These are phyloP conservation scores for Allacma fusca DNA, from an alignment of 2,888 invertebrate genomes.

Conservation along the genomic window DNA sequence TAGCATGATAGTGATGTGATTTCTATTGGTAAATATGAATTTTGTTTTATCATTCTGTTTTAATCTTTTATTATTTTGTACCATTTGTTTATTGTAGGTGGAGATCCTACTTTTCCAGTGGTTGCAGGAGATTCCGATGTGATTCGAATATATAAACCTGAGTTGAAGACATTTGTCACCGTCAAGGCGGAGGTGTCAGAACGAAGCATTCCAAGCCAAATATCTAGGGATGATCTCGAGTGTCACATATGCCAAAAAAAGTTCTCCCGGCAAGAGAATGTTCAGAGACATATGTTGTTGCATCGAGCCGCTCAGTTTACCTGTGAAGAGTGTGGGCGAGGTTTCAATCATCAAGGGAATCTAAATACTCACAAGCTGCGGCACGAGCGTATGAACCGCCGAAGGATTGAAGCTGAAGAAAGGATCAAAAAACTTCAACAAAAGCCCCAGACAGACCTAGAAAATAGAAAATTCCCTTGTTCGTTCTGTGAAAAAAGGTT, in stretches of 20 bases:
- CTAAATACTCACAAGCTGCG: constrained; percentile 26
- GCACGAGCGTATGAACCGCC: constrained; percentile 20
- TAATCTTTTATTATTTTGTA: too few species aligned
- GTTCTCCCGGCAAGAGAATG: constrained; percentile 35
- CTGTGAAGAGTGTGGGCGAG: constrained; percentile 34
- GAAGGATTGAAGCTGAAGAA: neutral
- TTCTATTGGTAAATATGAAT: too few species aligned
- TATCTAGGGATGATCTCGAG: neutral
- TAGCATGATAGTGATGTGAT: too few species aligned
- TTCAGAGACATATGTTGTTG: constrained; percentile 28
- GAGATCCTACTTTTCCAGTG: neutral
- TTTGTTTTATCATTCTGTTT: too few species aligned
- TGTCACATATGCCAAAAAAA: constrained; percentile 37
- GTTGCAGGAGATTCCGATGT: neutral
- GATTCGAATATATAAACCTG: constrained; percentile 35
- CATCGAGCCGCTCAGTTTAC: constrained; percentile 31
- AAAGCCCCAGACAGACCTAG: constrained; percentile 25
- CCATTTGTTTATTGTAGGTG: neutral
- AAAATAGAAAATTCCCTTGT: constrained; percentile 33
- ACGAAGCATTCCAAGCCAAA: neutral
- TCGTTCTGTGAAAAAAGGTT: constrained; percentile 29
- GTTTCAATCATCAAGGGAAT: constrained; percentile 40
- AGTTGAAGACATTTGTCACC: constrained; percentile 32
- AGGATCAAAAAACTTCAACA: neutral
- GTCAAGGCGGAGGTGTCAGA: constrained; percentile 19